Evolutionary conservation across 2,797 vertebrate genomes (phyloP), one percentile per base, ranked within the genome.

Genomic region (Pogonophryne albipinna): DNA sequence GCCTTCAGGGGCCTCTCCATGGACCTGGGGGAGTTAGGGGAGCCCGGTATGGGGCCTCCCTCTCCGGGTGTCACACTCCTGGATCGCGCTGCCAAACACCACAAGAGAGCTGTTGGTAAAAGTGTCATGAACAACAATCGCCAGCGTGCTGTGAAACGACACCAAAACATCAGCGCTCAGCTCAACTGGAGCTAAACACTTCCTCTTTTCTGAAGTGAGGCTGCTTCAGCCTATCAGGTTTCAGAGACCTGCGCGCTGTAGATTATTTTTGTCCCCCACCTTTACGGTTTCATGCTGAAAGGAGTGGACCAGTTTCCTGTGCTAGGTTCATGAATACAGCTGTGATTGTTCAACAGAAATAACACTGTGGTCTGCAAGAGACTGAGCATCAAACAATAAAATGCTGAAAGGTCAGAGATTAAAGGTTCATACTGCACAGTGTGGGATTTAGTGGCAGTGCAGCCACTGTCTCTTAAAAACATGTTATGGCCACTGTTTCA

Each of bases 1-100:
- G 96, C 92, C 90, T 97, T 98, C 79, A 97, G 90, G 0, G 97
- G 97, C 76, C 95, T 94, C 84, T 99, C 97, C 90, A 95, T 93
- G 0, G 93, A 87, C 78, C 80, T 93, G 78, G 90, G 80, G 52
- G 90, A 90, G 14, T 84, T 72, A 0, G 93, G 84, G 0, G 78
- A 82, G 23, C 88, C 71, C 0, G 83, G 84, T 13, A 89, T 73
- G 0, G 92, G 75, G 63, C 74, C 84, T 1, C 89, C 86, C 56
- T 98, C 97, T 0, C 94, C 92, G 0, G 96, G 95, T 93, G 97
- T 95, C 91, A 98, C 93, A 3, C 97, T 99, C 87, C 92, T 94
- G 50, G 97, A 98, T 41, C 97, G 96, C 0, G 95, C 97, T 99
- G 86, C 15, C 65, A 74, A 79, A 90, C 75, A 84, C 80, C 74